Percentiles rank a stretch among this genome's conserved stretches.
These are phyloP conservation scores for Scaptomyza parva DNA, from an alignment of 2,888 invertebrate genomes.

Conservation along the genomic window DNA sequence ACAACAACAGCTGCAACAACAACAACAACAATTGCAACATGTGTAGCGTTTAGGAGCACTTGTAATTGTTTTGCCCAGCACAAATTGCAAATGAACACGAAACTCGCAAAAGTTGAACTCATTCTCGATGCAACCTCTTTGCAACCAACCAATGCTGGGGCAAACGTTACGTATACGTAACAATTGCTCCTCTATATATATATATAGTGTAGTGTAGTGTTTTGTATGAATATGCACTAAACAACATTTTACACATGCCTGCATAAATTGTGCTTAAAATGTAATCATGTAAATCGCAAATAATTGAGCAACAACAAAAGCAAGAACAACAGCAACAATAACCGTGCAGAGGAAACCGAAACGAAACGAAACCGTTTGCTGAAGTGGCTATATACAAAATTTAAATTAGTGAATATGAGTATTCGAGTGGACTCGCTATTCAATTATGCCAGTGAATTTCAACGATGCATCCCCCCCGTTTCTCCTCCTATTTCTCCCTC, in stretches of 20 bases:
- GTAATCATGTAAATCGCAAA: slow-evolving; percentile 76
- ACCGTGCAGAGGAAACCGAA: slow-evolving; percentile 2
- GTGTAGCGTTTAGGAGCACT: slow-evolving; percentile 61
- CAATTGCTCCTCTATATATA: slow-evolving; percentile 28
- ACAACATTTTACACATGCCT: slow-evolving; percentile 64
- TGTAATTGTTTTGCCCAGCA: slow-evolving; percentile 71
- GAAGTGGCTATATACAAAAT: slow-evolving; percentile 18
- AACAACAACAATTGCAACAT: slow-evolving; percentile 34
- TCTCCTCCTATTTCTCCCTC: neutral
- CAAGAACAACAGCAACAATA: slow-evolving; percentile 23
- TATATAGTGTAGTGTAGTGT: too few species aligned
- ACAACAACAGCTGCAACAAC: neutral
- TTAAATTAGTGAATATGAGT: slow-evolving; percentile 36
- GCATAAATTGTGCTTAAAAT: slow-evolving; percentile 73
- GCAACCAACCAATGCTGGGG: neutral
- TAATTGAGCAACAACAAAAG: slow-evolving; percentile 50
- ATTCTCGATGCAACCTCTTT: slow-evolving; percentile 13
- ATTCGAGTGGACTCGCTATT: slow-evolving; percentile 41
- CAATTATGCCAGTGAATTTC: slow-evolving; percentile 38
- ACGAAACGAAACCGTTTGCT: slow-evolving; percentile 12
- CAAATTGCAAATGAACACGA: slow-evolving; percentile 81
- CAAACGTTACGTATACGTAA: slow-evolving; percentile 68
- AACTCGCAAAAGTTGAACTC: slow-evolving; percentile 65
- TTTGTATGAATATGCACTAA: slow-evolving; percentile 37
- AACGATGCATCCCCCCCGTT: neutral